These are phyloP conservation scores for Schlechtendalia chinensis DNA, from an alignment of 1,140 invertebrate genomes.

Conservation along the genomic window DNA sequence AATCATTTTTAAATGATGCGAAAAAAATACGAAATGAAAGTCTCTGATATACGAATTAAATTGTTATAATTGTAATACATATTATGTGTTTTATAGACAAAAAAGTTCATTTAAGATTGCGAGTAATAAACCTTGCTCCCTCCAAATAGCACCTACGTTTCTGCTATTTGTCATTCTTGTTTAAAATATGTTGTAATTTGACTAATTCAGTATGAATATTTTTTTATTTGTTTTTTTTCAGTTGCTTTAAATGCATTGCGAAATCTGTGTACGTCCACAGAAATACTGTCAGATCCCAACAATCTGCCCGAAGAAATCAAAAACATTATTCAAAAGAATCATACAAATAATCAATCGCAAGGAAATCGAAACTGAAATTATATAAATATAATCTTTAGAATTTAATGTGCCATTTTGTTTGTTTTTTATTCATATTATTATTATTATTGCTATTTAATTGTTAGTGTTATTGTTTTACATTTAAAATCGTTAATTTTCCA, in stretches of 20 bases:
- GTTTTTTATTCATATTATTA: background rate
- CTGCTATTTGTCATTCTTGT: too few species aligned
- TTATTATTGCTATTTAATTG: constrained; percentile 24
- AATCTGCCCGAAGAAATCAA: constrained; percentile 81
- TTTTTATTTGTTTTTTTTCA: constrained; percentile 58
- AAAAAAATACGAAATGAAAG: too few species aligned
- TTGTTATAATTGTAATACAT: too few species aligned
- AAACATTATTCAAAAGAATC: constrained; percentile 37
- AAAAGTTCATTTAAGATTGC: too few species aligned
- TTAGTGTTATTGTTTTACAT: constrained; percentile 27
- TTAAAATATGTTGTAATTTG: too few species aligned
- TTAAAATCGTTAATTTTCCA: constrained; percentile 29
- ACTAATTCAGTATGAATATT: too few species aligned
- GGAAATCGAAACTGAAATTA: constrained; percentile 27
- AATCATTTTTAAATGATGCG: too few species aligned
- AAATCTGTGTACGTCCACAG: constrained; percentile 86
- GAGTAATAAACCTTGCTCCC: too few species aligned
- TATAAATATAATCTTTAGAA: background rate
- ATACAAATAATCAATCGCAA: constrained; percentile 15
- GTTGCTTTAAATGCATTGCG: constrained; percentile 89
- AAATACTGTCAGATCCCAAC: constrained; percentile 85
- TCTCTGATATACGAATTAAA: too few species aligned
- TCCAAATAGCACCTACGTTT: too few species aligned
- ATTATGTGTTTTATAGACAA: too few species aligned
- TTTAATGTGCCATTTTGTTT: constrained; percentile 37